Evolutionary conservation across 1,140 invertebrate species (phyloP), one percentile per base, ranked within the genome.

Genomic region (Coboldia fuscipes): DNA sequence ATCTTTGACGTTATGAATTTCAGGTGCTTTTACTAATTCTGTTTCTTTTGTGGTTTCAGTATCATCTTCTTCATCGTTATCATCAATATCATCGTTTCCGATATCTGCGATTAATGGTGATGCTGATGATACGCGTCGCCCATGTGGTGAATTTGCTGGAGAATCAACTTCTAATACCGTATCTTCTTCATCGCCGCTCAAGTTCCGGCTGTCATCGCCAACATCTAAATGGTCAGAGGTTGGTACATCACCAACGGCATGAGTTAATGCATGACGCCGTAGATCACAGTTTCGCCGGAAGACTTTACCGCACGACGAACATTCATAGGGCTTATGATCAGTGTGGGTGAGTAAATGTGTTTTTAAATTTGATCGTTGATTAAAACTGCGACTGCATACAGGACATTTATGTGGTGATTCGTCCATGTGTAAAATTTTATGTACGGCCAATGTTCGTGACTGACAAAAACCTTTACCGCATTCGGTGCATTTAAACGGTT

Each of bases 381-480:
- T 88, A 54, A 90, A 92, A 39, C 75, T 79, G 30, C 82, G 65
- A 36, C 75, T 76, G 57, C 84, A 90, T 0, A 85, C 81, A 1
- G 81, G 83, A 48, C 84, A 89, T 55, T 88, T 88, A 61, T 89
- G 83, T 1, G 83, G 84, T 0, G 81, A 85, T 47, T 89, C 82
- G 50, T 88, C 82, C 74, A 86, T 76, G 51, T 89, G 84, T 4
- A 86, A 64, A 45, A 89, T 86, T 52, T 84, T 85, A 64, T 96
- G 89, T 3, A 92, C 85, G 7, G 86, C 85, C 39, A 96, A 58
- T 1, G 89, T 94, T 23, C 89, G 64, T 13, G 82, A 85, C 49
- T 96, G 90, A 51, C 89, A 94, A 62, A 97, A 96, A 10, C 88
- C 89, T 59, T 94, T 94, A 32, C 86, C 85, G 50, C 90, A 96